A percentile compares a stretch with the other conserved stretches of the same genome.
Evolutionary conservation across 2,113 vertebrate species (phyloP).

Genomic region (Callorhinus ursinus): DNA sequence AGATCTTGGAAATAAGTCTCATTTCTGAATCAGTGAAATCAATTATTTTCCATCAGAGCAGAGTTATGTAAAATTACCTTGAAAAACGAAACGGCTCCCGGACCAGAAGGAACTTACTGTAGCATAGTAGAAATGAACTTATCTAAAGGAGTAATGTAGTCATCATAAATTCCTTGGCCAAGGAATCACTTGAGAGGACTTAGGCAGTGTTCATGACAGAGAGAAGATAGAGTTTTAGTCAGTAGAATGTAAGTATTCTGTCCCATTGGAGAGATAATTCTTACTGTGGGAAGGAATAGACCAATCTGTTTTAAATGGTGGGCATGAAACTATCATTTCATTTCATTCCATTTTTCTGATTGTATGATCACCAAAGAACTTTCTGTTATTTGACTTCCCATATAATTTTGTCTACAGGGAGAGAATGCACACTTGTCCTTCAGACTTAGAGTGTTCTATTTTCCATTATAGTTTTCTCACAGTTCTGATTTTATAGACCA

Average conservation of each 20-base stretch:
- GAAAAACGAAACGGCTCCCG: background rate
- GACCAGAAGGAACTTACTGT: background rate
- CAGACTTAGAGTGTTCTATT: background rate
- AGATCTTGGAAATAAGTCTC: conserved; percentile 42
- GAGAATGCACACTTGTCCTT: background rate
- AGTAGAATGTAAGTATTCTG: background rate
- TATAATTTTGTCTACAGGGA: conserved; percentile 9
- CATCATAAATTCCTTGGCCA: conserved; percentile 3
- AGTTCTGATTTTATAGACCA: conserved; percentile 45
- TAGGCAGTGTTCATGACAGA: background rate
- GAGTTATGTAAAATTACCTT: conserved; percentile 1
- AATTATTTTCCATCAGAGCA: background rate
- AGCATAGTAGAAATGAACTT: background rate
- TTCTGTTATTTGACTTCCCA: background rate
- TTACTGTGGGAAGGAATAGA: background rate
- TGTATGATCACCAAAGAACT: background rate
- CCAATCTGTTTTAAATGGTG: background rate
- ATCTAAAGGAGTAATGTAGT: background rate
- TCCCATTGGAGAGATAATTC: conserved; percentile 1
- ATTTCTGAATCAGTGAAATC: conserved; percentile 14
- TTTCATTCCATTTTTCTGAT: background rate
- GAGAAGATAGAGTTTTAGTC: background rate
- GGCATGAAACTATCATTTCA: background rate
- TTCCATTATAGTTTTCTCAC: background rate
- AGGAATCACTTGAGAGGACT: background rate